Evolutionary conservation across 1,140 invertebrate genomes (phyloP), one percentile per base, ranked within the genome.

Genomic region (Tetragnatha versicolor): DNA sequence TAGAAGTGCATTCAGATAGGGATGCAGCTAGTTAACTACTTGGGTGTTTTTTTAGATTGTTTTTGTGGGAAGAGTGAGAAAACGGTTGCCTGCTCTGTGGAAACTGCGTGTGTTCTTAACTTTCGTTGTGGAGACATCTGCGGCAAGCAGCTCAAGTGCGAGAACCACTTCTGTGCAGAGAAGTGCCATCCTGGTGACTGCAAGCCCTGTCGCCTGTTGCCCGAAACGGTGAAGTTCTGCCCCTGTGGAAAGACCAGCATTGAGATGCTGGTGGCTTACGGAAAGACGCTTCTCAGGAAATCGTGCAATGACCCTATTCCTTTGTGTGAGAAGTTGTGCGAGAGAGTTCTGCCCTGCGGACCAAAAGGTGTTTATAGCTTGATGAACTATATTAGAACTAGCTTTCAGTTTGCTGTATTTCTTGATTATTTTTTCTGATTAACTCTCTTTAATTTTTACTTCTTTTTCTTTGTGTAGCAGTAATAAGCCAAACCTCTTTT

Each of bases 271-370:
- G 80, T 81, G 12, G 33, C 29, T 27, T 14, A 22, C 60, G 53
- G 68, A 58, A 27, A 80, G 33, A 17, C 51, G 65, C 58, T 73
- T 3, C 14, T 72, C 58, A 39, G 89, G 79, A 88, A 85, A 42
- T 90, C 88, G 12, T 99, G 97, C 84, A 87, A 91, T 6, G 96
- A 98, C 86, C 90, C 93, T 0, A 89, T 98, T 81, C 94, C 95
- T 0, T 90, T 91, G 25, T 99, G 97, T 87, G 90, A 90, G 27
- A 90, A 92, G 76, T 85, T 86, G 25, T 99, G 97, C 85, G 89
- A 88, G 3, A 95, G 95, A 84, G 86, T 87, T 0, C 86, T 98
- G 5, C 87, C 87, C 35, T 98, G 96, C 86, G 96, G 96, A 2
- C 91, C 92, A 58, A 86, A 89, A 61, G 89, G 90, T 89, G 84